phyloP scores from a whole-genome alignment of 2,797 vertebrate genomes.

The Oceanodroma leucorhoa region DNA sequence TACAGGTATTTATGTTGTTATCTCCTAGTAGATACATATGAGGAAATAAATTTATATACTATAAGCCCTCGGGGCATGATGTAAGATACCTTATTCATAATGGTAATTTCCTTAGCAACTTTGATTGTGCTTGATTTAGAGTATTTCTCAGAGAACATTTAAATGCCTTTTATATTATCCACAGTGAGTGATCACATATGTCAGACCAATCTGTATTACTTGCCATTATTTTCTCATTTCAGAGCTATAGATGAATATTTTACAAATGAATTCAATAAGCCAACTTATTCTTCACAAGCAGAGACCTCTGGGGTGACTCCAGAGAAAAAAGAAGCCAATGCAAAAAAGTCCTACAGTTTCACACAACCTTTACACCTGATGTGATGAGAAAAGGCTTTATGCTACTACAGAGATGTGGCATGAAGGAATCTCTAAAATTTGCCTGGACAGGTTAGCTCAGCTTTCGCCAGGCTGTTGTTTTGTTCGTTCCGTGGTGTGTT shows the following conservation, averaged over 20 bases:
- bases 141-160: slow-evolving; percentile 31
- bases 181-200: slow-evolving; percentile 35
- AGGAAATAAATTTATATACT: neutral
- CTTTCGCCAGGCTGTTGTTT: neutral
- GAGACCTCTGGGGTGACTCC: neutral
- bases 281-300: neutral
- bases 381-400: neutral
- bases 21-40: neutral
- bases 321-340: neutral
- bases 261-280: neutral
- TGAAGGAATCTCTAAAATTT: neutral
- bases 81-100: neutral
- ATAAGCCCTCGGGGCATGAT: neutral
- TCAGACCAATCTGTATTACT: slow-evolving; percentile 14
- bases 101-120: slow-evolving; percentile 22
- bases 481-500: rapidly evolving
- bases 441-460: neutral
- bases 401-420: neutral
- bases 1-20: neutral
- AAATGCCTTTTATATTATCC: slow-evolving; percentile 21
- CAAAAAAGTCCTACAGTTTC: neutral
- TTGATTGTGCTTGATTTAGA: slow-evolving; percentile 9
- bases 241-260: neutral
- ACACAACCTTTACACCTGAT: rapidly evolving
- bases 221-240: neutral